These are phyloP conservation scores for Meliscaeva auricollis DNA, from an alignment of 2,888 invertebrate genomes.

Conservation along the genomic window DNA sequence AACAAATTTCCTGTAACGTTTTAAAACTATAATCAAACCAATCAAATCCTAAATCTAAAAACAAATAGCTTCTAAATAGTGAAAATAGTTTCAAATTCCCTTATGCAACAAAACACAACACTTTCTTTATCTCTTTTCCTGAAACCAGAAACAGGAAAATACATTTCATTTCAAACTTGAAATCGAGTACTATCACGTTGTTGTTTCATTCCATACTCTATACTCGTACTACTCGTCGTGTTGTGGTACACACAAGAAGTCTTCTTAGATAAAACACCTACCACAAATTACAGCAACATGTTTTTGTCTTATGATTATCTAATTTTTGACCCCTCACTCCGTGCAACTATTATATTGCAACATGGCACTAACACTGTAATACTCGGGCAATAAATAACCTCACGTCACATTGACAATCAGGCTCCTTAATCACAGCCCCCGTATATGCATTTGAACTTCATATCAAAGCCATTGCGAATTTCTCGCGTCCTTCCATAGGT, in stretches of 20 bases:
- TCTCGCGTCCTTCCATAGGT: conserved; percentile 30
- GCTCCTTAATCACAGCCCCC: conserved; percentile 62
- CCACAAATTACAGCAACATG: conserved; percentile 41
- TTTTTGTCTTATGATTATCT: conserved; percentile 44
- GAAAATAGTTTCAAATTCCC: not conserved
- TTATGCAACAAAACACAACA: conserved; percentile 26
- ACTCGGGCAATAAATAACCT: conserved; percentile 65
- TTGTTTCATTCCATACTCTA: conserved; percentile 8
- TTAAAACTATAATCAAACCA: not conserved
- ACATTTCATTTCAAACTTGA: conserved; percentile 38
- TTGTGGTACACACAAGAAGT: conserved; percentile 28
- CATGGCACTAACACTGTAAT: conserved; percentile 26
- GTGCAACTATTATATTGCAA: conserved; percentile 20
- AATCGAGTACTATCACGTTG: conserved; percentile 22
- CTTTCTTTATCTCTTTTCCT: conserved; percentile 16
- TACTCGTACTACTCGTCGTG: too few relatives aligned
- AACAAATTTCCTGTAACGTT: too few relatives aligned
- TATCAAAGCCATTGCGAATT: conserved; percentile 49
- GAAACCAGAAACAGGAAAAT: conserved; percentile 21
- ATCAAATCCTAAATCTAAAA: not conserved
- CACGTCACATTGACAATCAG: conserved; percentile 63
- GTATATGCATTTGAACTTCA: conserved; percentile 60
- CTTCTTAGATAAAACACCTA: conserved; percentile 57
- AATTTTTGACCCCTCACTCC: conserved; percentile 42
- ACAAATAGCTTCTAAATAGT: not conserved